A percentile compares a stretch with the other conserved stretches of the same genome.
Evolutionary conservation across 2,888 invertebrate genomes (phyloP).

Genomic region (Caenorhabditis auriculariae): DNA sequence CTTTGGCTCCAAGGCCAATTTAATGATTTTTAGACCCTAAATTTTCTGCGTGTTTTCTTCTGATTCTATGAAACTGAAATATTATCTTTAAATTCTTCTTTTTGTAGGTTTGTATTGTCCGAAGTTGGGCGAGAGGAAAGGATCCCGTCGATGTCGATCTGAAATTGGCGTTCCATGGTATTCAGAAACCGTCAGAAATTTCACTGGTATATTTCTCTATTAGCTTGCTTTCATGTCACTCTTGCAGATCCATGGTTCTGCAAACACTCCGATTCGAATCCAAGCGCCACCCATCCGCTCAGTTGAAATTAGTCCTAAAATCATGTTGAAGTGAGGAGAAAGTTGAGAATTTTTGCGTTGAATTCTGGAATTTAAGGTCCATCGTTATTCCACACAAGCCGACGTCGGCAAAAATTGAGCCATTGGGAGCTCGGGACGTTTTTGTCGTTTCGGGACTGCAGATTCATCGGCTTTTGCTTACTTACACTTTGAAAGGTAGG

Average conservation of each 20-base stretch:
- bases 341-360: too few species aligned
- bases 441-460: conserved; percentile 80
- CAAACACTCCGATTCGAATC: conserved; percentile 14
- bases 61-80: too few species aligned
- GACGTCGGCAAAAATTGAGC: conserved; percentile 79
- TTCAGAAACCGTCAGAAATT: conserved; percentile 15
- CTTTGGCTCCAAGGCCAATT: too few species aligned
- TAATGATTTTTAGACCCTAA: too few species aligned
- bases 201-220: neutral
- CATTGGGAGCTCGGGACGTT: conserved; percentile 79
- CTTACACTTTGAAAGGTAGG: conserved; percentile 75
- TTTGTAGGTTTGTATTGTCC: conserved; percentile 14
- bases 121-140: conserved; percentile 31
- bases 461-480: conserved; percentile 85
- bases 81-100: too few species aligned
- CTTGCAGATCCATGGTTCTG: conserved; percentile 22
- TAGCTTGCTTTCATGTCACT: neutral
- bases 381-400: conserved; percentile 29
- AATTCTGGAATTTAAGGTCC: conserved; percentile 1
- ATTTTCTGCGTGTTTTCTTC: too few species aligned
- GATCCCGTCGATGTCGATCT: conserved; percentile 33
- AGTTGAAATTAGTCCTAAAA: conserved; percentile 24
- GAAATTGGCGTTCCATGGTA: conserved; percentile 44
- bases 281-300: conserved; percentile 31
- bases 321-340: conserved; percentile 21